Base-by-base conservation (phyloP, 2,797 vertebrate species). In the Poecilia velifera region DNA sequence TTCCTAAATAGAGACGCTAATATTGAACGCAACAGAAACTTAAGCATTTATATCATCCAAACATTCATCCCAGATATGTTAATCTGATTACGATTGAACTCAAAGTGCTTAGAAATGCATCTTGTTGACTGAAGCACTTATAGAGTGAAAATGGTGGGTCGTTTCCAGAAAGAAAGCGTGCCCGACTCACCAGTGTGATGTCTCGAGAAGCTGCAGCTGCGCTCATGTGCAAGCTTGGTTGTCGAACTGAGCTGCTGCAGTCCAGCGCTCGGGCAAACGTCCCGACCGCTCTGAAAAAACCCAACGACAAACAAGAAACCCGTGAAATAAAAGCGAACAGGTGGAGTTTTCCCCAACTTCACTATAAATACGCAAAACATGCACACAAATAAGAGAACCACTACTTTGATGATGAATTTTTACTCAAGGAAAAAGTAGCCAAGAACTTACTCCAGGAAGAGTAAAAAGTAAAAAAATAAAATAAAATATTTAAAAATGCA, bases 151-250 rank as follows among this genome's bases (percentile, higher is more conserved):
- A 62, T 16, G 28, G 57, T 18, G 57, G 28, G 18, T 6, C 18
- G 20, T 25, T 20, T 53, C 64, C 51, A 45, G 9, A 41, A 36
- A 59, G 47, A 59, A 25, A 9, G 66, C 28, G 72, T 6, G 39
- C 28, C 5, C n/a, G 28, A 81, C 96, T 93, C 94, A 99, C 98
- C 97, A 99, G 92, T 62, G 98, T 99, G 94, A 99, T 99, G 92
- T 99, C 98, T 86, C 98, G 95, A 14, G 98, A 99, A 84, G 98
- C 98, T 76, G 98, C 98, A 3, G 98, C 98, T 25, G 98, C 98
- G 16, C 98, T 99, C 98, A 99, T 99, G 89, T 99, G 98, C 94
- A 99, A 95, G 90, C 98, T 99, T 18, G 98, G 98, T 83, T 99
- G 98, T 89, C 98, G 94, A 84, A 99, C 97, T 0, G 98, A 99